phyloP scores from a whole-genome alignment of 2,113 vertebrate species.

The Gymnorhina tibicen region DNA sequence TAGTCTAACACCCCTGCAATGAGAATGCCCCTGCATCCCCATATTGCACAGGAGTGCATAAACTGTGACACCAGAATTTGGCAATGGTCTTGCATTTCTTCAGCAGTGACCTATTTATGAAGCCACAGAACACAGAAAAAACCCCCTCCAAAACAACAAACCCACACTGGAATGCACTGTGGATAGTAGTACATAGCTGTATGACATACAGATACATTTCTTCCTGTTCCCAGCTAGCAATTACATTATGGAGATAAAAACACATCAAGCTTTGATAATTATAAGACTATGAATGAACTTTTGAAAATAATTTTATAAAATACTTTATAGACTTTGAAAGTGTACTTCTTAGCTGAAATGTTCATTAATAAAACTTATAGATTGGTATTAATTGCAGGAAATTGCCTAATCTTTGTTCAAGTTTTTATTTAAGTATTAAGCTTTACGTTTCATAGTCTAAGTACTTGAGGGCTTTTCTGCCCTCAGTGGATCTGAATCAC shows the following conservation, averaged over 20 bases:
- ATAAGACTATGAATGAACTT: background rate
- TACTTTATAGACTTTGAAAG: background rate
- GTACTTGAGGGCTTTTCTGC: background rate
- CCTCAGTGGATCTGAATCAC: background rate
- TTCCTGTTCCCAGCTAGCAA: background rate
- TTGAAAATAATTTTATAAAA: background rate
- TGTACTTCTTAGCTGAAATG: background rate
- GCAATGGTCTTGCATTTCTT: background rate
- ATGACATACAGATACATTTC: background rate
- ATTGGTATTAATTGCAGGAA: background rate
- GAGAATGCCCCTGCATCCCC: background rate
- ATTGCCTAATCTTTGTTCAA: background rate
- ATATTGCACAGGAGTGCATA: background rate
- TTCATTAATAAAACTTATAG: background rate
- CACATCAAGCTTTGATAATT: background rate
- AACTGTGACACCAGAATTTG: background rate
- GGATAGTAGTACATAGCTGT: background rate
- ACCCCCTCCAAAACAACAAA: background rate
- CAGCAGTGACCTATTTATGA: background rate
- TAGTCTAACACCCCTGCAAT: background rate
- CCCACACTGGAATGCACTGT: background rate
- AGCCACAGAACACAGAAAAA: background rate
- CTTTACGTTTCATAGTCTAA: background rate
- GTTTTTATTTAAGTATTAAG: background rate
- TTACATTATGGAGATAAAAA: background rate